Evolutionary conservation across 1,140 invertebrate species (phyloP).

Genomic region (Drosophila pectinifera): DNA sequence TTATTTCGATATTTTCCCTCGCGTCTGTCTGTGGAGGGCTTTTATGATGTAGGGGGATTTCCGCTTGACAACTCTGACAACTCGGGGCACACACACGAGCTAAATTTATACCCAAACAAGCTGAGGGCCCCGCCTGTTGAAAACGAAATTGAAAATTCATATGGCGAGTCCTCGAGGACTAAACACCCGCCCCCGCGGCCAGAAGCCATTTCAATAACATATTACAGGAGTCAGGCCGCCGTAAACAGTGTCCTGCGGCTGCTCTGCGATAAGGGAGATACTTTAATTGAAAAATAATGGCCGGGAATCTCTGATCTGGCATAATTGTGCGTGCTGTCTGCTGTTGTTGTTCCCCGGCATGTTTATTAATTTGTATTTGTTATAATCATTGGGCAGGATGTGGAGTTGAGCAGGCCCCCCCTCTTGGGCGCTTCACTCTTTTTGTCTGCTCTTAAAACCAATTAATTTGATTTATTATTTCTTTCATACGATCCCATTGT

Average conservation of each 20-base stretch:
- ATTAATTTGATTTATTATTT: constrained; percentile 77
- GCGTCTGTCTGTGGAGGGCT: constrained; percentile 52
- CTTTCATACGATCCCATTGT: constrained; percentile 33
- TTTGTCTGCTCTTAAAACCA: constrained; percentile 37
- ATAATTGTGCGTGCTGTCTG: constrained; percentile 39
- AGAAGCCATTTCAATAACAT: constrained; percentile 73
- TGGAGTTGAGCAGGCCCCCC: too few relatives aligned
- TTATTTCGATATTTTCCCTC: constrained; percentile 81
- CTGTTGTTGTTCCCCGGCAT: constrained; percentile 18
- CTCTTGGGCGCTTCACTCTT: constrained; percentile 7
- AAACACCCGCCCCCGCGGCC: constrained; percentile 9
- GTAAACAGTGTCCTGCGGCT: constrained; percentile 65
- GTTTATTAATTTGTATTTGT: constrained; percentile 67
- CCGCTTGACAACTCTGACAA: constrained; percentile 83
- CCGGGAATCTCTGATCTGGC: constrained; percentile 24
- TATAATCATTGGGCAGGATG: constrained; percentile 27
- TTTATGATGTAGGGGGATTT: constrained; percentile 79
- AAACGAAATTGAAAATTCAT: constrained; percentile 82
- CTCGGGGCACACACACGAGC: constrained; percentile 53
- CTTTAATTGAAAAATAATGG: constrained; percentile 65
- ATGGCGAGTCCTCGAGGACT: constrained; percentile 43
- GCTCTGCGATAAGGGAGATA: constrained; percentile 18
- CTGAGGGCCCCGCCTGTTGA: constrained; percentile 56
- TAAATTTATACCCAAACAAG: constrained; percentile 66
- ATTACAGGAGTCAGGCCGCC: constrained; percentile 47